Evolutionary conservation across 1,140 invertebrate species (phyloP).

Genomic region (Colletes gigas): DNA sequence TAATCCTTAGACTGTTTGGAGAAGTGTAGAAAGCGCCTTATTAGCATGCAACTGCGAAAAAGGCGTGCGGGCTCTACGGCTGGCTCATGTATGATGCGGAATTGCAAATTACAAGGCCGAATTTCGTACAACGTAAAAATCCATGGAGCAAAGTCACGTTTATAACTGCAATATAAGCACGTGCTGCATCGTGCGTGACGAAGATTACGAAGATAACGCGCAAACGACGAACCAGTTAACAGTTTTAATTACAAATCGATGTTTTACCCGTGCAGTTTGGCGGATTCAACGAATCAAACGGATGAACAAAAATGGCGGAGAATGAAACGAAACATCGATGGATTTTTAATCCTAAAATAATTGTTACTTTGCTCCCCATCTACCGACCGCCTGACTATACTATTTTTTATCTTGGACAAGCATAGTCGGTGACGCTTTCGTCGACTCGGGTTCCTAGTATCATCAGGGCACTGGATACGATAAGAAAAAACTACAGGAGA

Average conservation of each 20-base stretch:
- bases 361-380: too few relatives aligned
- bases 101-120: constrained; percentile 5
- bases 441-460: too few relatives aligned
- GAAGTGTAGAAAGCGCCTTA: neutral
- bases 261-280: neutral
- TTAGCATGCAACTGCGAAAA: neutral
- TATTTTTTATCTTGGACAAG: too few relatives aligned
- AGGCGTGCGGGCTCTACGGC: neutral
- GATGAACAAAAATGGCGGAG: too few relatives aligned
- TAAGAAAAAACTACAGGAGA: too few relatives aligned
- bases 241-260: constrained; percentile 1
- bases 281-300: too few relatives aligned
- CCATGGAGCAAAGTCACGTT: constrained; percentile 8
- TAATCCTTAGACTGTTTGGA: neutral
- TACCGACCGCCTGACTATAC: too few relatives aligned
- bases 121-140: neutral
- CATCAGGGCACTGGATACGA: too few relatives aligned
- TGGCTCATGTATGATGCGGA: neutral
- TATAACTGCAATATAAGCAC: constrained; percentile 25
- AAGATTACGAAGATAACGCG: constrained; percentile 8
- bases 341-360: too few relatives aligned
- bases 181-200: neutral
- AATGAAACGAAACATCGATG: too few relatives aligned
- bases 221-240: neutral
- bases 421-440: too few relatives aligned